Base-by-base conservation (phyloP, 2,797 vertebrate genomes). In the Bovichtus diacanthus region DNA sequence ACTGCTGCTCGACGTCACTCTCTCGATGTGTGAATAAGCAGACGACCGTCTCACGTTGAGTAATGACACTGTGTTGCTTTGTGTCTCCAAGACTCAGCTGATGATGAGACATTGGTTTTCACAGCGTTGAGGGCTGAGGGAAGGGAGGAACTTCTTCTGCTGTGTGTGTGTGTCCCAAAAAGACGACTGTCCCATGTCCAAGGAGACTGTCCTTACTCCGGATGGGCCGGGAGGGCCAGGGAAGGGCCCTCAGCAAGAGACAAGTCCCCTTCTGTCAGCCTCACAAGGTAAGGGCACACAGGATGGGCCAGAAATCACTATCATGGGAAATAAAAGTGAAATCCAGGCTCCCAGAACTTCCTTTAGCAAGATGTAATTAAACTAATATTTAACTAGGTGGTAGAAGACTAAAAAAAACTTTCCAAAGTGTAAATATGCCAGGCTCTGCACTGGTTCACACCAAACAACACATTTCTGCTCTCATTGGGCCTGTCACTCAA, bases 151-250 rank as follows among this genome's bases (percentile, higher is more conserved):
- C 82, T 49, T 50, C 88, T 85, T 64, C 80, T 81, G 64, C 9
- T 49, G 82, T 74, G 81, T 78, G 31, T 55, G 5, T 54, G 80
- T 87, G 71, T 85, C 67, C 81, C 70, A 5, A 73, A 75, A 80
- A 90, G 86, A 92, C 83, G 82, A 81, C 94, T 95, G 95, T 96
- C 96, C 96, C 96, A 99, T 99, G 98, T 99, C 98, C 96, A 94
- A 95, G 93, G 96, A 94, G 92, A 95, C 91, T 53, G 95, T 95
- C 88, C 93, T 92, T 83, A 93, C 91, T 91, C 93, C 95, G 94
- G 94, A 95, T 80, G 95, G 96, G 96, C 97, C 97, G 92, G 93
- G 85, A 54, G 95, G 95, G 95, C 95, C 96, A 71, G 94, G 90
- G 76, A 89, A 75, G 87, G 92, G 91, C 88, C 93, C 94, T 54